A percentile compares a stretch with the other conserved stretches of the same genome.
These are phyloP conservation scores for Machimus atricapillus DNA, from an alignment of 2,888 invertebrate species.

Conservation along the genomic window DNA sequence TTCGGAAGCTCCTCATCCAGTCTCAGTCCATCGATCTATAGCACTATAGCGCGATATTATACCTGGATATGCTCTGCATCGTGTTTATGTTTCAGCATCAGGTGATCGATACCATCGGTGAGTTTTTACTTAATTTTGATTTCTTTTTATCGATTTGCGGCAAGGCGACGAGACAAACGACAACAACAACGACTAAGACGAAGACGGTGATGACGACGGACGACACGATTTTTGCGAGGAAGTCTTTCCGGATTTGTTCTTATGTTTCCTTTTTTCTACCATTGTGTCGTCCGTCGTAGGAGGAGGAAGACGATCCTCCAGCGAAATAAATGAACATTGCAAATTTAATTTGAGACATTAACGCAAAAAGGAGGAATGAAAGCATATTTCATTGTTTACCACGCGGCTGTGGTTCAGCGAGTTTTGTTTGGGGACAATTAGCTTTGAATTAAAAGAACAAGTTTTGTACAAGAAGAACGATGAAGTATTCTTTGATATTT, in stretches of 20 bases:
- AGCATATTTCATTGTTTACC: background rate
- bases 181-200: too few species aligned
- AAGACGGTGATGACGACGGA: too few species aligned
- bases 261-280: background rate
- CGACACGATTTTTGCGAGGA: background rate
- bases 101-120: constrained; percentile 2
- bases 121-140: constrained; percentile 28
- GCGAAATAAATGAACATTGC: background rate
- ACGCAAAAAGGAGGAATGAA: background rate
- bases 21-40: background rate
- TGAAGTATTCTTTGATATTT: background rate
- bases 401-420: background rate
- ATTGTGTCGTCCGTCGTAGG: background rate
- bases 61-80: background rate
- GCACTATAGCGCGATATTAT: background rate
- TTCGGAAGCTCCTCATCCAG: background rate
- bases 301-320: background rate
- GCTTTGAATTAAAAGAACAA: background rate
- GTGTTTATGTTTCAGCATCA: constrained; percentile 19
- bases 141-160: background rate
- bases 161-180: background rate
- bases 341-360: background rate
- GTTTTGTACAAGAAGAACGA: background rate
- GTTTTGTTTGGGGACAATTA: background rate
- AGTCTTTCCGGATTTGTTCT: background rate